Evolutionary conservation across 1,140 invertebrate genomes (phyloP).

Genomic region (Cepaea nemoralis): DNA sequence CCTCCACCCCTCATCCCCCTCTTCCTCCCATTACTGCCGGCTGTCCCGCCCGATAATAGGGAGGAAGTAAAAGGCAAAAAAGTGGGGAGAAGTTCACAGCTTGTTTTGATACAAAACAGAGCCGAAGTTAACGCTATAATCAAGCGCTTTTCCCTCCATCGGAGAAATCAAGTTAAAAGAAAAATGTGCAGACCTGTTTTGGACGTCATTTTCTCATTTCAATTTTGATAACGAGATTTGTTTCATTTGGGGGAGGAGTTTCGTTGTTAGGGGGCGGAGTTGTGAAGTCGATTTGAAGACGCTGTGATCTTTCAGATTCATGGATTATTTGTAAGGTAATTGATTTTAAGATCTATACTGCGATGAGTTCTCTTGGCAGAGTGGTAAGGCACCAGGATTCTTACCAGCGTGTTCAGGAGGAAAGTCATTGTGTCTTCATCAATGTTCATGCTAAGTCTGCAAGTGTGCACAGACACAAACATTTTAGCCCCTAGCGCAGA

Average conservation of each 20-base stretch:
- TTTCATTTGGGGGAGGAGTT: neutral
- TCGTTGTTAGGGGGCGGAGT: neutral
- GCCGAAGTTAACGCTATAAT: neutral
- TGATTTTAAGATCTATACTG: too few species aligned
- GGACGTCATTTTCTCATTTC: conserved; percentile 3
- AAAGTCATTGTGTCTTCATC: too few species aligned
- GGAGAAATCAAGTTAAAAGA: neutral
- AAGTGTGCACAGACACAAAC: too few species aligned
- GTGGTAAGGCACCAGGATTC: too few species aligned
- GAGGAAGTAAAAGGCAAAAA: neutral
- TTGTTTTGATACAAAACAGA: conserved; percentile 18
- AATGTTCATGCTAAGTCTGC: too few species aligned
- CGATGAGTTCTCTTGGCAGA: too few species aligned
- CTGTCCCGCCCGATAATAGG: neutral
- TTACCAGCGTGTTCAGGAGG: too few species aligned
- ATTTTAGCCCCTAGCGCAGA: too few species aligned
- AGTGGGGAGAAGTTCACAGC: neutral
- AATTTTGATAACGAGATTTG: neutral
- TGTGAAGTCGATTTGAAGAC: neutral
- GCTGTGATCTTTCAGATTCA: too few species aligned
- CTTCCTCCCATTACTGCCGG: neutral
- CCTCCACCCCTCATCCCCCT: neutral
- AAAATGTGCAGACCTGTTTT: neutral
- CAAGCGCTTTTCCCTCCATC: neutral
- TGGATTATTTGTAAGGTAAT: too few species aligned